Evolutionary conservation across 2,113 vertebrate genomes (phyloP).

Genomic region (Ptychochromis oligacanthus): DNA sequence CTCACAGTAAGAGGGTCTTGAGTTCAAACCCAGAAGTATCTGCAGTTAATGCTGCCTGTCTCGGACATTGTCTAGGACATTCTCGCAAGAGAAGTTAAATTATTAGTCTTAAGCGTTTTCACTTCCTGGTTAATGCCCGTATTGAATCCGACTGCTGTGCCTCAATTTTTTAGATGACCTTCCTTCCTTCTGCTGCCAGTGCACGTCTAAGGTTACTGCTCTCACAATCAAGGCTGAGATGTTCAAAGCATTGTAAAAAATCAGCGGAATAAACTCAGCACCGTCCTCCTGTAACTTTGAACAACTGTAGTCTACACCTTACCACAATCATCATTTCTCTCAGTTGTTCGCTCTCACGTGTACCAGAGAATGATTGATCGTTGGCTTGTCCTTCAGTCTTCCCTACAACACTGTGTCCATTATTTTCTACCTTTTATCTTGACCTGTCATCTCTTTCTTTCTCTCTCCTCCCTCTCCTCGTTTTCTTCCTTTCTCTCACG

Average conservation of each 20-base stretch:
- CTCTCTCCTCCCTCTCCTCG: conserved; percentile 21
- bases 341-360: neutral
- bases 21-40: no score
- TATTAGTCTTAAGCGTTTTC: no score
- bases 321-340: neutral
- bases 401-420: conserved; percentile 29
- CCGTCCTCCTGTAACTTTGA: conserved; percentile 18
- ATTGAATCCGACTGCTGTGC: neutral
- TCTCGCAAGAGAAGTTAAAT: neutral
- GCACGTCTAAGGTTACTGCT: neutral
- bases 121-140: neutral
- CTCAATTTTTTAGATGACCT: neutral
- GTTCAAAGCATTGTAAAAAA: neutral
- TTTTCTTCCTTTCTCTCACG: conserved; percentile 19
- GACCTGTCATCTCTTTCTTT: conserved; percentile 69
- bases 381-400: conserved; percentile 55
- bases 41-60: neutral
- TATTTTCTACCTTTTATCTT: conserved; percentile 72
- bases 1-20: no score
- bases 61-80: neutral
- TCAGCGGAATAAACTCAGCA: conserved; percentile 1
- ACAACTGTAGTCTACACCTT: neutral
- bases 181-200: neutral
- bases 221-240: neutral
- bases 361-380: conserved; percentile 47